Base-by-base conservation (phyloP, 2,888 invertebrate species). In the Apamea crenata region DNA sequence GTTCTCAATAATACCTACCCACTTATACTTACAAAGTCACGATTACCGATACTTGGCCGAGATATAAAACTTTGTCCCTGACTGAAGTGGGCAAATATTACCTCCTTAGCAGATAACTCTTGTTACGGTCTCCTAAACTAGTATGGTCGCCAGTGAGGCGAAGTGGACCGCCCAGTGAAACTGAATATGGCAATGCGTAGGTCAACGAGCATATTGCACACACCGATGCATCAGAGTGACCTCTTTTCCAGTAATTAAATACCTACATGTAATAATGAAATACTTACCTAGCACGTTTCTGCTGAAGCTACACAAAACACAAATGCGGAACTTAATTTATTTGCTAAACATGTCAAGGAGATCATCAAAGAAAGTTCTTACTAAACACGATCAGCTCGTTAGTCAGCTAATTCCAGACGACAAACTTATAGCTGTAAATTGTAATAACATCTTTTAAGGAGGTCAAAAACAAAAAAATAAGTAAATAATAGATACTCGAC, bases 181-280 rank as follows among this genome's bases (percentile, higher is more conserved):
- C 89, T 88, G 89, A 89, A 87, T 89, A 90, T 86, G 86, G 91
- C 84, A 82, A 87, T 88, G 90, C 91, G 92, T 92, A 92, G 93
- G 93, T 93, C 92, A 91, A 40, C 88, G 82, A 81, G 88, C 82
- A 88, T 91, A 90, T 89, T 87, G 91, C 91, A 89, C 87, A 86
- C 85, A 77, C 82, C 72, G 85, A 75, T 79, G 71, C 82, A 79
- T 78, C 84, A 76, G 71, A 71, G 29, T 90, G 91, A 92, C 92
- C 91, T 88, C 88, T 90, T 92, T 91, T 83, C 83, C 78, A 81
- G 75, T 83, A 79, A 80, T 77, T 74, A 82, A 82, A 78, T 83
- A 47, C 16, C 47, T 47, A 78, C 74, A 82, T 82, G 44, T 84
- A 81, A 82, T 82, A 66, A 83, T 72, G 77, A 86, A 87, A 86